phyloP scores from a whole-genome alignment of 2,888 invertebrate genomes.

The Eurytoma californica region DNA sequence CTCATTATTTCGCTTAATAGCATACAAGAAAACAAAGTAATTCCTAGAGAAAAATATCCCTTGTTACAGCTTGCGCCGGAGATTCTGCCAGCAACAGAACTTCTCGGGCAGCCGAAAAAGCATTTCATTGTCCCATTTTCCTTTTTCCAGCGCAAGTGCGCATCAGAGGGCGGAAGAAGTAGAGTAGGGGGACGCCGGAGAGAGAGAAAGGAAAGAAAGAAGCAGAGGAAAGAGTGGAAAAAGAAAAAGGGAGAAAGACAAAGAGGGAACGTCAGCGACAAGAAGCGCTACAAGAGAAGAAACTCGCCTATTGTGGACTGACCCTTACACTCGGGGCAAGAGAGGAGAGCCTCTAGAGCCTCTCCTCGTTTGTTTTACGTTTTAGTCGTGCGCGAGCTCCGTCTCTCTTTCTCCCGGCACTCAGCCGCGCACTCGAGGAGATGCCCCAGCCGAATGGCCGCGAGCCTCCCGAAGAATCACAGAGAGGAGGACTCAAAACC shows the following conservation, averaged over 20 bases:
- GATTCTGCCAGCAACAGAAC: slow-evolving; percentile 1
- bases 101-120: slow-evolving; percentile 34
- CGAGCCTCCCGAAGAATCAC: slow-evolving; percentile 48
- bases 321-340: slow-evolving; percentile 43
- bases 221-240: slow-evolving; percentile 2
- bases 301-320: slow-evolving; percentile 50
- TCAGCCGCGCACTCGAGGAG: slow-evolving; percentile 46
- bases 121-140: slow-evolving; percentile 48
- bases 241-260: slow-evolving; percentile 16
- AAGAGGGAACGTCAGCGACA: slow-evolving; percentile 37
- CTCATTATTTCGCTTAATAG: not conserved
- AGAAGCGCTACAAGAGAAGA: slow-evolving; percentile 38
- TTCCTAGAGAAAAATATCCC: slow-evolving; percentile 17
- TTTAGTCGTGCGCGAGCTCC: slow-evolving; percentile 41
- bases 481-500: slow-evolving; percentile 39
- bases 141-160: slow-evolving; percentile 40
- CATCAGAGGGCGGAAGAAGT: slow-evolving; percentile 29
- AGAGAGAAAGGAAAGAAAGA: slow-evolving; percentile 11
- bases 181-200: not conserved
- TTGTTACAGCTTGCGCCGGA: slow-evolving; percentile 7
- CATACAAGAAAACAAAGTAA: not conserved
- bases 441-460: slow-evolving; percentile 50
- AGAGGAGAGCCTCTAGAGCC: slow-evolving; percentile 32
- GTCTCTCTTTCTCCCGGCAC: slow-evolving; percentile 43
- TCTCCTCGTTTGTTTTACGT: slow-evolving; percentile 56